These are phyloP conservation scores for Protaetia brevitarsis DNA, from an alignment of 1,140 invertebrate genomes.

Conservation along the genomic window DNA sequence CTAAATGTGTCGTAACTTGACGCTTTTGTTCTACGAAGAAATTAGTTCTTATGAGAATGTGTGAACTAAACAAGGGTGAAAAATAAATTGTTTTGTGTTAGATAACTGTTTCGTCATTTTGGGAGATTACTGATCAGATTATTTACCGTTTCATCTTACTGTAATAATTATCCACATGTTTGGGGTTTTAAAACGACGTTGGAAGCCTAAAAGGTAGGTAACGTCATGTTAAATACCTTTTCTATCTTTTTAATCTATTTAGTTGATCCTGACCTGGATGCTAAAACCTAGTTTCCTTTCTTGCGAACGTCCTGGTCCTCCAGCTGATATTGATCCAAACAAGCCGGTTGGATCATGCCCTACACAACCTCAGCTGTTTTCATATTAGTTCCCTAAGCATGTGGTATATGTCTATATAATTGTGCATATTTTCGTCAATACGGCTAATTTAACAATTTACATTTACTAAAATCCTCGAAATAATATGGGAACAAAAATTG, in stretches of 20 bases:
- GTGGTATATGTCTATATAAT: too few relatives aligned
- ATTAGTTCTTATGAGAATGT: slow-evolving; percentile 15
- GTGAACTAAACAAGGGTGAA: slow-evolving; percentile 18
- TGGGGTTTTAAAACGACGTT: slow-evolving; percentile 44
- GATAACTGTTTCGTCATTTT: neutral
- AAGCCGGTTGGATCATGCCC: neutral
- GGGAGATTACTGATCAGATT: neutral
- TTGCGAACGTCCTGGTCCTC: neutral
- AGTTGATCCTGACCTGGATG: too few relatives aligned
- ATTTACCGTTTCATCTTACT: neutral
- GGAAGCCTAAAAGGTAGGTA: slow-evolving; percentile 45
- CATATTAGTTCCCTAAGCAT: neutral
- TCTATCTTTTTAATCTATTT: too few relatives aligned
- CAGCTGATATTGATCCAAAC: slow-evolving; percentile 14
- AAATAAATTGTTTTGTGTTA: too few relatives aligned
- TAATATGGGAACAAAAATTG: too few relatives aligned
- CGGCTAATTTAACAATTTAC: too few relatives aligned
- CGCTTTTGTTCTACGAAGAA: neutral
- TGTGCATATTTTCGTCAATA: too few relatives aligned
- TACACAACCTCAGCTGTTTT: slow-evolving; percentile 14
- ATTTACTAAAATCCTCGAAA: too few relatives aligned
- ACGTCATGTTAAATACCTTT: neutral
- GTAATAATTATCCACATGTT: slow-evolving; percentile 37
- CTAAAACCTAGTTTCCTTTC: too few relatives aligned
- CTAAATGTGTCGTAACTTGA: slow-evolving; percentile 13